Evolutionary conservation across 1,140 invertebrate genomes (phyloP).

Genomic region (Papilio aristodemus): DNA sequence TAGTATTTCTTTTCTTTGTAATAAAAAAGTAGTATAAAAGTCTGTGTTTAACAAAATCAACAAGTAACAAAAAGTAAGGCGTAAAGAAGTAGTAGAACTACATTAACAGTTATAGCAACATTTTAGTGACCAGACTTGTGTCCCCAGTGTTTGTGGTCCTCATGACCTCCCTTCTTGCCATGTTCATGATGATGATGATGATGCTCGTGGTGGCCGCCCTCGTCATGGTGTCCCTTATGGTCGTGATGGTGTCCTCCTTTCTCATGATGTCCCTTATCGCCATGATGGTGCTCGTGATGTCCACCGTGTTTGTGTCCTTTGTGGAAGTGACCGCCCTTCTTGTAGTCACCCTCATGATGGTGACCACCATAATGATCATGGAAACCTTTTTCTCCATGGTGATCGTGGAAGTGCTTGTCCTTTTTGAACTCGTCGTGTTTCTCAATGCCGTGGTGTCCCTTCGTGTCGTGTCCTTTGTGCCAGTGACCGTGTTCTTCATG

Average conservation of each 20-base stretch:
- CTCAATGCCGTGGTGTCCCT: conserved; percentile 88
- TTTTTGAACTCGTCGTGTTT: too few species aligned
- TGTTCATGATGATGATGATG: conserved; percentile 83
- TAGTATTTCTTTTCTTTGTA: conserved; percentile 29
- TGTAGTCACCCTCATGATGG: conserved; percentile 84
- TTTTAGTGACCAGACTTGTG: conserved; percentile 82
- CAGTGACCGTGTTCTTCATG: conserved; percentile 83
- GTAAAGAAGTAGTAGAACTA: background rate
- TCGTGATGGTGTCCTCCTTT: conserved; percentile 86
- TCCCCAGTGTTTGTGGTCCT: conserved; percentile 80
- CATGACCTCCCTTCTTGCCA: conserved; percentile 82
- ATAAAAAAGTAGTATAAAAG: conserved; percentile 52
- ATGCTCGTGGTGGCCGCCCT: conserved; percentile 87
- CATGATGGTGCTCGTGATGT: conserved; percentile 74
- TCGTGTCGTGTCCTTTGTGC: conserved; percentile 89
- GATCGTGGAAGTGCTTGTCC: conserved; percentile 87
- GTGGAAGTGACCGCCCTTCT: conserved; percentile 85
- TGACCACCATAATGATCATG: conserved; percentile 83
- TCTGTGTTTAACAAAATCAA: conserved; percentile 41
- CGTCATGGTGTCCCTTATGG: conserved; percentile 85
- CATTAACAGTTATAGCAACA: conserved; percentile 31
- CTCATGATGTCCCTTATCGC: too few species aligned
- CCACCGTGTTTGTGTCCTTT: conserved; percentile 85
- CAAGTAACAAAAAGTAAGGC: conserved; percentile 48
- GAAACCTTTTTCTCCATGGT: conserved; percentile 87